phyloP scores from a whole-genome alignment of 2,797 vertebrate species.

The Girardinus metallicus region DNA sequence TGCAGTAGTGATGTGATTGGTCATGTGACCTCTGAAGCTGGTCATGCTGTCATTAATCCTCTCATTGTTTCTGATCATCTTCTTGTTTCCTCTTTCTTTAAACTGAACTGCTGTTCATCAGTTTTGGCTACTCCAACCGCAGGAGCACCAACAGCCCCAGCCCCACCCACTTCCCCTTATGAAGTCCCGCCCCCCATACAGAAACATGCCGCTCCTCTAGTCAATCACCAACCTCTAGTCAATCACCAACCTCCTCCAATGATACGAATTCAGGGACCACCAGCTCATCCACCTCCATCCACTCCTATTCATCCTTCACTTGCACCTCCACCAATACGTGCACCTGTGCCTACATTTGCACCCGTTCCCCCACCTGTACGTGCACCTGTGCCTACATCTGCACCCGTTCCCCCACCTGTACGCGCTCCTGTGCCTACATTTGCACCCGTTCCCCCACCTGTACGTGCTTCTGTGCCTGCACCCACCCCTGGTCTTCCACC shows the following conservation, averaged over 20 bases:
- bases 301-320: neutral
- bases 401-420: neutral
- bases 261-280: slow-evolving; percentile 65
- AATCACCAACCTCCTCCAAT: slow-evolving; percentile 53
- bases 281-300: slow-evolving; percentile 5
- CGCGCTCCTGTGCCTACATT: neutral
- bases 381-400: neutral
- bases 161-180: slow-evolving; percentile 9
- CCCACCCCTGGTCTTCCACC: neutral
- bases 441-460: neutral
- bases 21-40: slow-evolving; percentile 3
- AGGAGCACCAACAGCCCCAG: slow-evolving; percentile 23
- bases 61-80: slow-evolving; percentile 22
- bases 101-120: slow-evolving; percentile 28
- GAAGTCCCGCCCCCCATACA: slow-evolving; percentile 18
- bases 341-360: neutral
- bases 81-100: slow-evolving; percentile 12
- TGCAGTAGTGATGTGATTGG: neutral
- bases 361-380: neutral
- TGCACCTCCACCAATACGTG: neutral
- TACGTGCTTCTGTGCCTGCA: neutral
- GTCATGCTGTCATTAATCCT: slow-evolving; percentile 18
- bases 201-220: slow-evolving; percentile 28
- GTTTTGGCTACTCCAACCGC: slow-evolving; percentile 37
- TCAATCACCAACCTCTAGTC: slow-evolving; percentile 34